Percentiles rank a stretch among this genome's conserved stretches.
Evolutionary conservation across 2,888 invertebrate genomes (phyloP).

Genomic region (Calameuta filiformis): DNA sequence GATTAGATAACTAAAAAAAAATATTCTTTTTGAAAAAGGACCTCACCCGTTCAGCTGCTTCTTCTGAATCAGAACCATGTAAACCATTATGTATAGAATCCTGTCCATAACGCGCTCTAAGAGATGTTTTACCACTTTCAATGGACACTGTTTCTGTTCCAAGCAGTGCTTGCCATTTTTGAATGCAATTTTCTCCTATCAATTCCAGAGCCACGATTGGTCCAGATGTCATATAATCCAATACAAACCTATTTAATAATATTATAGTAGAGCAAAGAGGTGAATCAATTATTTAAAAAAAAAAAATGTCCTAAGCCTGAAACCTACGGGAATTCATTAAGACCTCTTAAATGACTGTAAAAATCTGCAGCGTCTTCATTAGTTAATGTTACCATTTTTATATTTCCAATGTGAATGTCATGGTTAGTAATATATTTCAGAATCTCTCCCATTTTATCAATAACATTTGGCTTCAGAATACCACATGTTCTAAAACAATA

Average conservation of each 20-base stretch:
- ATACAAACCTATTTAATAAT: constrained; percentile 67
- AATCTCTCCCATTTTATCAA: constrained; percentile 79
- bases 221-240: constrained; percentile 76
- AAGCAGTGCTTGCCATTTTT: constrained; percentile 70
- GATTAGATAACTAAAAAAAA: neutral
- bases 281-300: constrained; percentile 15
- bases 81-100: constrained; percentile 77
- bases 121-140: constrained; percentile 68
- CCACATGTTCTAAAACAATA: constrained; percentile 75
- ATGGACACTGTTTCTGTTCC: constrained; percentile 75
- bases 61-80: constrained; percentile 73
- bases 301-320: constrained; percentile 11
- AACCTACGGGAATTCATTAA: constrained; percentile 74
- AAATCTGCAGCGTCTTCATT: constrained; percentile 75
- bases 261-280: constrained; percentile 3
- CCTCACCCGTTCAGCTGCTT: constrained; percentile 69
- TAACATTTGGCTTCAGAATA: constrained; percentile 80
- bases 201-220: constrained; percentile 79
- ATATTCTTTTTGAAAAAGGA: neutral
- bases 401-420: constrained; percentile 72
- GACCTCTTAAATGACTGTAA: constrained; percentile 70
- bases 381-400: constrained; percentile 78
- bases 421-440: constrained; percentile 70
- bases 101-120: constrained; percentile 76
- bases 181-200: constrained; percentile 77